Conservation (phyloP, 2,888 invertebrate species). For the Nymphalis polychloros region DNA sequence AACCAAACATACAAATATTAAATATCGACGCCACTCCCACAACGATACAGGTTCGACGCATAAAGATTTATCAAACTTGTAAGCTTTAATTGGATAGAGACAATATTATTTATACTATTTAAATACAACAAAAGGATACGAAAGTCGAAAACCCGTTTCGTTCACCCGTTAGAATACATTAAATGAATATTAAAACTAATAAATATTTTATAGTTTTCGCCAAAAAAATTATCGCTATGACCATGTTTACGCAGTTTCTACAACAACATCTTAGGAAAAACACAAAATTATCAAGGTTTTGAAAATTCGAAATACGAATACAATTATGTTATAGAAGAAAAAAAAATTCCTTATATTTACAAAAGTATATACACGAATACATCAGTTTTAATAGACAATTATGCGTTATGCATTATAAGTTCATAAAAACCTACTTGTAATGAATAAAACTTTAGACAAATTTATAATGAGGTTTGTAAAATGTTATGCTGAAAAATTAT, state of each 20-base stretch:
- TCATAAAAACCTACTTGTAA: no score
- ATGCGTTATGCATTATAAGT: no score
- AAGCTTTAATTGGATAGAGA: conserved; percentile 20
- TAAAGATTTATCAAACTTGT: conserved; percentile 10
- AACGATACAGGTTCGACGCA: conserved; percentile 10
- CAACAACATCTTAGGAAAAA: no score
- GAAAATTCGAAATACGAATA: no score
- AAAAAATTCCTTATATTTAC: no score
- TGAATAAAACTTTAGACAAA: not conserved
- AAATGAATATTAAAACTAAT: conserved; percentile 19
- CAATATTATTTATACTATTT: conserved; percentile 2
- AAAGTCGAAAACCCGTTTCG: conserved; percentile 23
- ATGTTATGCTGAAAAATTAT: not conserved
- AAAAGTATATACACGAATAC: no score
- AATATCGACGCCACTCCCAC: conserved; percentile 14
- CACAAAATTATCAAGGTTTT: no score
- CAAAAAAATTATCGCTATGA: not conserved
- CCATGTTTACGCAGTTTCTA: no score
- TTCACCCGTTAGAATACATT: conserved; percentile 24
- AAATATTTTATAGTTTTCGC: conserved; percentile 10
- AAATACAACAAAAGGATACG: conserved; percentile 31
- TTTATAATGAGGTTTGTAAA: not conserved
- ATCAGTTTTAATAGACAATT: no score
- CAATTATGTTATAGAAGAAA: no score
- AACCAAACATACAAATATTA: conserved; percentile 6